Percentiles rank a stretch among this genome's conserved stretches.
These are phyloP conservation scores for Alosa alosa DNA, from an alignment of 2,113 vertebrate genomes.

Conservation along the genomic window DNA sequence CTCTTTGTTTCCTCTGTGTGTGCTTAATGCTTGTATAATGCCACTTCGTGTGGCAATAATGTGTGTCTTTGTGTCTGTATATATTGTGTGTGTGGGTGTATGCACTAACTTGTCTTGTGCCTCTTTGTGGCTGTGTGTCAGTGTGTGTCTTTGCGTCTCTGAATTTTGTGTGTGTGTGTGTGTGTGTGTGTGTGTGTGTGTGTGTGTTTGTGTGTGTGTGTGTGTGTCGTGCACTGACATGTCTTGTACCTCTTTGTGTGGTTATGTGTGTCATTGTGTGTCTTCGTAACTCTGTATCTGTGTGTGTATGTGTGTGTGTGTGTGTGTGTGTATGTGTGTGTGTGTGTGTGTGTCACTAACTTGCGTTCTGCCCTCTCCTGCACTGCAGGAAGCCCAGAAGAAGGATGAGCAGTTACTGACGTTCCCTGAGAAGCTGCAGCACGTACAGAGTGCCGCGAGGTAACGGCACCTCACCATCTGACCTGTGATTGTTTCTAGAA, in stretches of 20 bases:
- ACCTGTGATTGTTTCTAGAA: not conserved
- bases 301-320: not conserved
- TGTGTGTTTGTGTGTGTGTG: not conserved
- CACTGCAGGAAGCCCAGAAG: conserved; percentile 85
- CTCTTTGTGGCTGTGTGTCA: not conserved
- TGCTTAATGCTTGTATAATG: not conserved
- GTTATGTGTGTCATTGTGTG: not conserved
- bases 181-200: not conserved
- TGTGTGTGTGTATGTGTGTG: not conserved
- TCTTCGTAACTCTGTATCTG: not conserved
- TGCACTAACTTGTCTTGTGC: not conserved
- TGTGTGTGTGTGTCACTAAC: not conserved
- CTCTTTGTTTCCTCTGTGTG: not conserved
- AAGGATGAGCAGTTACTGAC: conserved; percentile 55
- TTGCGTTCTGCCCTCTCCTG: not conserved
- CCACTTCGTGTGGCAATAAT: not conserved
- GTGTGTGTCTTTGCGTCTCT: not conserved
- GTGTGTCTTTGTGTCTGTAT: not conserved
- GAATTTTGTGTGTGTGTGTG: not conserved
- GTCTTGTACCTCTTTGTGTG: not conserved
- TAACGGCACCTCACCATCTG: conserved; percentile 53
- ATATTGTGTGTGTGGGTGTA: not conserved
- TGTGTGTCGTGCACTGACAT: no score
- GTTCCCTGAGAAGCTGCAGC: conserved; percentile 59
- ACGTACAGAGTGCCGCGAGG: conserved; percentile 87